Evolutionary conservation across 2,113 vertebrate species (phyloP).

Genomic region (Cryptotis parvus): DNA sequence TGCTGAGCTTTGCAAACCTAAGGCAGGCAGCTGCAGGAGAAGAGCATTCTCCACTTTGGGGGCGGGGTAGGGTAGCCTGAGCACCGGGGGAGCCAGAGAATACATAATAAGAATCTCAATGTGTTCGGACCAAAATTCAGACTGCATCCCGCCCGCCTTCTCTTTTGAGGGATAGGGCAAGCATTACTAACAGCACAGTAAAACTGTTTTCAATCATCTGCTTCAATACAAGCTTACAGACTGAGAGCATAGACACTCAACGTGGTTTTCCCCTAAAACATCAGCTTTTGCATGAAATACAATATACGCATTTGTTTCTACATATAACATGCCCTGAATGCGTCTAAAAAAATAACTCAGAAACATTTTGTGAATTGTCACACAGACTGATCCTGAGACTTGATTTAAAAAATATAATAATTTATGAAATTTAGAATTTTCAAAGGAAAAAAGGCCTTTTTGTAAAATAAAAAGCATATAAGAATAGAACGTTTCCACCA

Average conservation of each 20-base stretch:
- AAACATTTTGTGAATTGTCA: conserved; percentile 10
- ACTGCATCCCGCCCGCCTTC: background rate
- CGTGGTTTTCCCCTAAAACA: background rate
- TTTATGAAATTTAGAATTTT: conserved; percentile 15
- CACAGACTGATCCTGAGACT: conserved; percentile 60
- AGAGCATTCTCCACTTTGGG: conserved; percentile 47
- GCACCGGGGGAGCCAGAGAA: background rate
- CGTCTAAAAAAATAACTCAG: conserved; percentile 57
- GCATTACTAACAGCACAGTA: background rate
- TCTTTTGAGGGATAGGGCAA: background rate
- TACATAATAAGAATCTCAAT: conserved; percentile 53
- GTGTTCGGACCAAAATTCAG: conserved; percentile 72
- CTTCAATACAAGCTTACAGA: conserved; percentile 19
- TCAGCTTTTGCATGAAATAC: conserved; percentile 25
- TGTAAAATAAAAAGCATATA: background rate
- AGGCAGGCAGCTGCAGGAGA: conserved; percentile 61
- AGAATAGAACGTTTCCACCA: no score
- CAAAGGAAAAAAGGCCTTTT: background rate
- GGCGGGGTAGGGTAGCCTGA: background rate
- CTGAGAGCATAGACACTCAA: background rate
- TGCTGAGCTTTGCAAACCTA: background rate
- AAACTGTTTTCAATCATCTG: background rate
- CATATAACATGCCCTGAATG: background rate
- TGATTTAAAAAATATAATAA: conserved; percentile 43
- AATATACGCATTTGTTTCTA: background rate